Percentiles rank a stretch among this genome's conserved stretches.
Conservation (phyloP, 2,797 vertebrate genomes). For the Cercopithecus mitis region DNA sequence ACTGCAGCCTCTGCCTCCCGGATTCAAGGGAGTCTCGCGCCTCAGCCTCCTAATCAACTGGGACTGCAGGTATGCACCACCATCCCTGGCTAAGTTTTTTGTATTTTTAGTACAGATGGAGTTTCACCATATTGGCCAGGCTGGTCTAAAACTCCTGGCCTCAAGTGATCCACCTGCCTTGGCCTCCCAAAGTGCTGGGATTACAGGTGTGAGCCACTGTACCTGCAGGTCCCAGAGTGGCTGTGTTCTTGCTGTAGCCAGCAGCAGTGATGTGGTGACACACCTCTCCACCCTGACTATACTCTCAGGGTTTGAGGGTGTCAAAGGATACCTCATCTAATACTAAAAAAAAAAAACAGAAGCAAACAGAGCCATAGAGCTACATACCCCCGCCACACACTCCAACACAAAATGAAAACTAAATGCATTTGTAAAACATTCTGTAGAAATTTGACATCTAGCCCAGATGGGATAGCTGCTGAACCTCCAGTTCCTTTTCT, state of each 20-base stretch:
- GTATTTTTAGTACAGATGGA: neutral
- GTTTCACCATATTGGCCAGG: too few species aligned
- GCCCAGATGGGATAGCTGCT: too few species aligned
- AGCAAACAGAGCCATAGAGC: too few species aligned
- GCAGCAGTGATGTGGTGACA: accelerated
- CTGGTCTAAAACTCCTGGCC: too few species aligned
- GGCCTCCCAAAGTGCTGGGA: neutral
- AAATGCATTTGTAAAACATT: neutral
- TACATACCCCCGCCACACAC: accelerated
- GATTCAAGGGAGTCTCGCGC: too few species aligned
- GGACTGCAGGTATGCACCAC: too few species aligned
- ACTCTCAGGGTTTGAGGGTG: neutral
- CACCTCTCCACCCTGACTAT: accelerated
- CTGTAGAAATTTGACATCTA: neutral
- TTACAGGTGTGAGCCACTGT: neutral
- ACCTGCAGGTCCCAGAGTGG: accelerated
- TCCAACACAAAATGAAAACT: neutral
- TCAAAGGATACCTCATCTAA: neutral
- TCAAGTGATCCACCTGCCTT: neutral
- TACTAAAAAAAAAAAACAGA: neutral
- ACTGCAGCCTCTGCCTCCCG: too few species aligned
- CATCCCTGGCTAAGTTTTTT: neutral
- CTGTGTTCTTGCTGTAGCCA: neutral
- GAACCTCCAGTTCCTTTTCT: neutral
- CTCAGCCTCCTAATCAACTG: too few species aligned